A percentile compares a stretch with the other conserved stretches of the same genome.
These are phyloP conservation scores for Mactromeris polynyma DNA, from an alignment of 2,888 invertebrate genomes.

Conservation along the genomic window DNA sequence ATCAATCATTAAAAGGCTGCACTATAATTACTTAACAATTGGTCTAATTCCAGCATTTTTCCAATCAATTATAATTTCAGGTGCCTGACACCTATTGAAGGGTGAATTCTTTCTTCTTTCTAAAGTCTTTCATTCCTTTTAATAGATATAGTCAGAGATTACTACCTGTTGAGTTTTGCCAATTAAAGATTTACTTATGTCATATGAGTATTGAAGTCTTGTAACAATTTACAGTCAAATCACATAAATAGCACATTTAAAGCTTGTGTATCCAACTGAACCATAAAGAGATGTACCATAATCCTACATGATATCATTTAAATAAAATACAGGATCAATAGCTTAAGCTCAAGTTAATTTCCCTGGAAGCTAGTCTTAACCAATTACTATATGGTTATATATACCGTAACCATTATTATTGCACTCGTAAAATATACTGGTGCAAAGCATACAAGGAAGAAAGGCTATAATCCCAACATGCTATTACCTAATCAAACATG, in stretches of 20 bases:
- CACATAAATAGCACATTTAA: too few relatives aligned
- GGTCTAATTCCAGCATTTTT: neutral
- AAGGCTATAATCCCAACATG: too few relatives aligned
- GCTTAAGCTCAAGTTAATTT: neutral
- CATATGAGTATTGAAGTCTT: neutral
- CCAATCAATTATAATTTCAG: neutral
- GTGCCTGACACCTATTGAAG: neutral
- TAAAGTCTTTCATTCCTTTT: neutral
- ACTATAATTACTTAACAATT: too few relatives aligned
- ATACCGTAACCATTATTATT: too few relatives aligned
- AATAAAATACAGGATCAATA: neutral
- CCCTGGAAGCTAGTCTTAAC: too few relatives aligned
- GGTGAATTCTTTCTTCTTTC: neutral
- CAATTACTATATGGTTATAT: too few relatives aligned
- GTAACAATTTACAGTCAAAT: neutral
- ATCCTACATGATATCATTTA: neutral
- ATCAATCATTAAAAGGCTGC: too few relatives aligned
- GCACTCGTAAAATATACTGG: too few relatives aligned
- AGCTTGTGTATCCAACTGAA: too few relatives aligned
- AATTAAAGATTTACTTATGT: neutral
- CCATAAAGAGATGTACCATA: neutral
- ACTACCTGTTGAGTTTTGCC: neutral
- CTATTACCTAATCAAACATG: too few relatives aligned
- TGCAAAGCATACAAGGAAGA: too few relatives aligned
- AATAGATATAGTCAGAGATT: neutral